Evolutionary conservation across 1,140 invertebrate species (phyloP).

Genomic region (Drosophila mauritiana): DNA sequence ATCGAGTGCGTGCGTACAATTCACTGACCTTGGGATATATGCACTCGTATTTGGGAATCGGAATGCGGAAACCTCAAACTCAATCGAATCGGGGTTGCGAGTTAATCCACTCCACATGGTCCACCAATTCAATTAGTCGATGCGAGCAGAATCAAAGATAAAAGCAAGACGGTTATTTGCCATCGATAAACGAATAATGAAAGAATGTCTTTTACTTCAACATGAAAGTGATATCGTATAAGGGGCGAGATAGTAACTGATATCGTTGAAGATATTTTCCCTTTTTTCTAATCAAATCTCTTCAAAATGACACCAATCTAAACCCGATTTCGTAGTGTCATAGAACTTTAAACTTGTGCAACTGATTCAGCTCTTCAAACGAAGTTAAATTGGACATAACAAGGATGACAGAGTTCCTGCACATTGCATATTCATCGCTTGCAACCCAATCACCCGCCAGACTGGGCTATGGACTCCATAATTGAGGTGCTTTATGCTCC

Average conservation of each 20-base stretch:
- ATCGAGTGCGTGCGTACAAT: constrained; percentile 4
- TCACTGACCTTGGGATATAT: constrained; percentile 39
- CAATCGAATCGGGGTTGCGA: constrained; percentile 38
- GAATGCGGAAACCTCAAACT: constrained; percentile 46
- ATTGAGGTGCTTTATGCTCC: constrained; percentile 39
- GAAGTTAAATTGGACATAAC: constrained; percentile 21
- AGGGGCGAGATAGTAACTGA: neutral
- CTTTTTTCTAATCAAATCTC: neutral
- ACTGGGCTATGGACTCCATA: constrained; percentile 28
- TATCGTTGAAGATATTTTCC: neutral
- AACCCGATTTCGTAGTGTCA: constrained; percentile 7
- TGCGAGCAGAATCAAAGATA: constrained; percentile 8
- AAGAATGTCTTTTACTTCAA: neutral
- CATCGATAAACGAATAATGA: constrained; percentile 20
- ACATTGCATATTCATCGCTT: constrained; percentile 29
- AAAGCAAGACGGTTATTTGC: constrained; percentile 14
- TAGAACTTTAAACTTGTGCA: neutral
- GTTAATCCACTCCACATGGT: constrained; percentile 49
- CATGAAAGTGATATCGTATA: constrained; percentile 14
- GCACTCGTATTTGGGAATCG: constrained; percentile 13
- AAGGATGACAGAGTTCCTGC: constrained; percentile 2
- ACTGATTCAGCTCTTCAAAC: constrained; percentile 18
- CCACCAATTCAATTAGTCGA: constrained; percentile 46
- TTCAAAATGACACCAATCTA: constrained; percentile 1
- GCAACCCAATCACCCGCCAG: constrained; percentile 30